Conservation (phyloP, 1,140 invertebrate species). For the Cepaea nemoralis region DNA sequence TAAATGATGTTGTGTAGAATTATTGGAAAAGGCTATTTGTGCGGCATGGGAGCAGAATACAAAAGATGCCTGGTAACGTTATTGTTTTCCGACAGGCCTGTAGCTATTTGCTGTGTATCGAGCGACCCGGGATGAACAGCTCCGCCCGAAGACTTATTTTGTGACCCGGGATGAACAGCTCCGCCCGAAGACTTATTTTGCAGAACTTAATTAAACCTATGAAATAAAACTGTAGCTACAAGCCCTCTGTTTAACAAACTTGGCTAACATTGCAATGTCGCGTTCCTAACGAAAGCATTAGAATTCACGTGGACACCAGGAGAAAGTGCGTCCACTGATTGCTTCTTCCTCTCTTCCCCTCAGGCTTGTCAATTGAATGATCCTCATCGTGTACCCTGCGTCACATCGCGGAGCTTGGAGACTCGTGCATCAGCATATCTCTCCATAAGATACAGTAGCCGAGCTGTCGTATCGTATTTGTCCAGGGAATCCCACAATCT, state of each 20-base stretch:
- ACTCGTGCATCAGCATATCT: slow-evolving; percentile 6
- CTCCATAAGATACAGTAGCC: neutral
- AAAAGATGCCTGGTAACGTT: neutral
- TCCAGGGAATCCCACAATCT: slow-evolving; percentile 10
- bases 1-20: neutral
- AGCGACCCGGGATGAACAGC: neutral
- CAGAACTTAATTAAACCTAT: slow-evolving; percentile 11
- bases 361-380: slow-evolving; percentile 1
- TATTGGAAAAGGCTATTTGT: neutral
- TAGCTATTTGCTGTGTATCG: neutral
- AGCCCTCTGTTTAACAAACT: neutral
- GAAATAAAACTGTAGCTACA: neutral
- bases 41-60: neutral
- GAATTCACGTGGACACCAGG: slow-evolving; percentile 3
- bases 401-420: neutral
- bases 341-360: neutral
- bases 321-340: slow-evolving; percentile 2
- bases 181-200: neutral
- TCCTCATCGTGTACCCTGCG: neutral
- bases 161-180: too few relatives aligned
- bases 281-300: slow-evolving; percentile 12
- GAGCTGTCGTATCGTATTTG: neutral
- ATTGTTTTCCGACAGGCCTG: neutral
- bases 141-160: neutral
- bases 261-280: slow-evolving; percentile 7